These are phyloP conservation scores for Drosophila paulistorum DNA, from an alignment of 1,140 invertebrate genomes.

Conservation along the genomic window DNA sequence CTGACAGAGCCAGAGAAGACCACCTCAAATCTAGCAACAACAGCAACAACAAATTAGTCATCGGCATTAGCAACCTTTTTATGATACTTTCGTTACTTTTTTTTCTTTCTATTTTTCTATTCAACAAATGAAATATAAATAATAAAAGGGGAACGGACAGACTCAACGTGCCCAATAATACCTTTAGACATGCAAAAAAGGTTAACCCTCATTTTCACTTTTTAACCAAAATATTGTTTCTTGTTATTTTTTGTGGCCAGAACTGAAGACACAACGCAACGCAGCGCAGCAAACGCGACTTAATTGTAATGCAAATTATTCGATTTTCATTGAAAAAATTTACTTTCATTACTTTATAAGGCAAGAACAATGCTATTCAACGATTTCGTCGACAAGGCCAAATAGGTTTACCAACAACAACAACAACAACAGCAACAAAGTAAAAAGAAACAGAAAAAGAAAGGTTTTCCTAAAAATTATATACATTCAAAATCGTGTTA, in stretches of 20 bases:
- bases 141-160: conserved; percentile 14
- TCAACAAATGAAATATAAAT: conserved; percentile 32
- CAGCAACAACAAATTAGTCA: conserved; percentile 51
- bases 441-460: conserved; percentile 13
- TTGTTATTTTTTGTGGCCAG: conserved; percentile 18
- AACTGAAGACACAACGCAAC: conserved; percentile 32
- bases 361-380: conserved; percentile 22
- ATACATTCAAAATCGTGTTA: background rate
- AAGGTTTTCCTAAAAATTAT: conserved; percentile 15
- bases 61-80: conserved; percentile 32
- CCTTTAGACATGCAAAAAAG: conserved; percentile 74
- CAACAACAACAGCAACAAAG: background rate
- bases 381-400: conserved; percentile 13
- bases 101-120: conserved; percentile 14
- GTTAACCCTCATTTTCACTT: conserved; percentile 68
- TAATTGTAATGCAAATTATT: conserved; percentile 66
- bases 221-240: conserved; percentile 41
- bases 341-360: conserved; percentile 73
- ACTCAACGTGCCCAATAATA: conserved; percentile 35
- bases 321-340: conserved; percentile 71
- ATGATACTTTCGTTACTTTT: conserved; percentile 50
- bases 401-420: background rate
- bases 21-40: background rate
- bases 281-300: background rate
- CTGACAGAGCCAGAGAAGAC: conserved; percentile 19